Conservation (phyloP, 1,140 invertebrate species). For the Physella acuta region DNA sequence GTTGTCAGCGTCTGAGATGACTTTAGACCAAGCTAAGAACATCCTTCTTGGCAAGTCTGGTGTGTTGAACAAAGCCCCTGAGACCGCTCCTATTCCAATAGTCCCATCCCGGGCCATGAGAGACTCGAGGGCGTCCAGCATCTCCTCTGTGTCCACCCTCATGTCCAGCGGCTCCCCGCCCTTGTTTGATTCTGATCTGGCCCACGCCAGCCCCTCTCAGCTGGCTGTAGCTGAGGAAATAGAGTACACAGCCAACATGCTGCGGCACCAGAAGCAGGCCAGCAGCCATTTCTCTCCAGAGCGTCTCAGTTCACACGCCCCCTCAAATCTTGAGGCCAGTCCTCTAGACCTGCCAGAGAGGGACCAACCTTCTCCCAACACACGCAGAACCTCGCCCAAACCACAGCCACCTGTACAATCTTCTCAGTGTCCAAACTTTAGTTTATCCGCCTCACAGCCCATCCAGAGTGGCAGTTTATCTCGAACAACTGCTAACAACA, state of each 20-base stretch:
- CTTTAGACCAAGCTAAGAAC: conserved; percentile 46
- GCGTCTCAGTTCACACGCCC: background rate
- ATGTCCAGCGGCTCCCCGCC: conserved; percentile 10
- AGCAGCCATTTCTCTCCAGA: conserved; percentile 5
- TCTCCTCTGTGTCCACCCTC: conserved; percentile 12
- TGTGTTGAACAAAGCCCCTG: conserved; percentile 27
- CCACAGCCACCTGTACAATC: background rate
- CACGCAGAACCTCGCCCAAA: background rate
- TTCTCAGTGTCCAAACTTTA: background rate
- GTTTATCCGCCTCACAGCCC: background rate
- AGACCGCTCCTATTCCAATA: background rate
- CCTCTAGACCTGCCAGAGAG: conserved; percentile 43
- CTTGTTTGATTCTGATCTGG: conserved; percentile 2
- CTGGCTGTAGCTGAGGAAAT: conserved; percentile 37
- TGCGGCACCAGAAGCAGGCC: conserved; percentile 31
- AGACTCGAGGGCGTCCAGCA: background rate
- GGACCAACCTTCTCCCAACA: conserved; percentile 30
- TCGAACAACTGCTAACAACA: background rate
- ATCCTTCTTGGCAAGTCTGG: conserved; percentile 47
- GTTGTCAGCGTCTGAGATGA: conserved; percentile 37
- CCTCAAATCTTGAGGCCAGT: conserved; percentile 33
- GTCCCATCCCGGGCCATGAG: conserved; percentile 7
- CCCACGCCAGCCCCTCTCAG: conserved; percentile 21
- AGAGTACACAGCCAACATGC: conserved; percentile 36
- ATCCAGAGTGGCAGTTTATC: background rate